Base-by-base conservation (phyloP, 1,140 invertebrate genomes). In the Eumaeus atala region DNA sequence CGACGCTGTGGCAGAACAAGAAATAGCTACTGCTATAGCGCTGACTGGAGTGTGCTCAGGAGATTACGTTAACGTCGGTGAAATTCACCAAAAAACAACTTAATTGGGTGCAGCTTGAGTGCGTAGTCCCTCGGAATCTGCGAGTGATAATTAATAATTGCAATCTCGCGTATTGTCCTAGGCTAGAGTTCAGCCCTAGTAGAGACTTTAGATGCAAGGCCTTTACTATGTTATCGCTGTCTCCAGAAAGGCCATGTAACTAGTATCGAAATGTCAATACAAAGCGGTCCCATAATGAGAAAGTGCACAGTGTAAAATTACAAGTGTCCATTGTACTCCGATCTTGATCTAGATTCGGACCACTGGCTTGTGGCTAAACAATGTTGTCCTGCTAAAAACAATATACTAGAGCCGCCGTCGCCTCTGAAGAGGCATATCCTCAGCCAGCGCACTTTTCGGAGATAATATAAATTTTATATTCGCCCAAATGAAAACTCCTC, bases 21-120 rank as follows among this genome's bases (percentile, higher is more conserved):
- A 68, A 4, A 49, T 68, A 0, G 60, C 50, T 10, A 34, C 36
- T 10, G 62, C 60, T 16, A 28, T 68, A 7, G 66, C 66, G 3
- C 16, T 42, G 14, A 51, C 34, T 0, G 61, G 54, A n/a, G 59
- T 40, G 9, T 68, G 66, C 11, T 10, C 48, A 0, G 34, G 36
- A 2, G 47, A 54, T 0, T 38, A 56, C 1, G 11, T 69, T 0
- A 61, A 63, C 33, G 56, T 59, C 0, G 66, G 59, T 8, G 51
- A 63, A 11, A 63, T 66, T 8, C 51, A 57, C 0, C n/a, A 21
- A 8, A 35, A 16, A 0, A 9, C 28, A 5, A 35, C 10, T 0
- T 47, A 51, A n/a, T 11, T 63, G 4, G 59, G 63, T 0, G 49
- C 60, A 0, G 56, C 14, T 4, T 37, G 34, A 12, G 49, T 51